A percentile compares a stretch with the other conserved stretches of the same genome.
phyloP scores from a whole-genome alignment of 2,888 invertebrate genomes.

The Laspeyria flexula region DNA sequence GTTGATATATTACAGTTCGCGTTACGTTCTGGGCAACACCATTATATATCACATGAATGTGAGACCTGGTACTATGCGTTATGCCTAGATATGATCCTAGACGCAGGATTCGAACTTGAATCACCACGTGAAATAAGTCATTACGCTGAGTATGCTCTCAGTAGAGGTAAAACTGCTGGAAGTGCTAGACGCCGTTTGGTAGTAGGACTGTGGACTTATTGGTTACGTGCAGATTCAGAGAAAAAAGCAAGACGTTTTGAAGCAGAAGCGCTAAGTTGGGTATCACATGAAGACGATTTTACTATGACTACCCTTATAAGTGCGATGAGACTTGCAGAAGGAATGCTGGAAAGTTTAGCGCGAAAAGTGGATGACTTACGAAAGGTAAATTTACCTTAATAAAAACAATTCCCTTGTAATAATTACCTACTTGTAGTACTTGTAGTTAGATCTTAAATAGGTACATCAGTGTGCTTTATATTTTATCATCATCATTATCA shows the following conservation, averaged over 20 bases:
- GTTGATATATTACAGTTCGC: conserved; percentile 75
- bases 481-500: no score
- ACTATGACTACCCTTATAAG: conserved; percentile 66
- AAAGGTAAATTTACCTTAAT: conserved; percentile 67
- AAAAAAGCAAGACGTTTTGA: conserved; percentile 72
- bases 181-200: conserved; percentile 65
- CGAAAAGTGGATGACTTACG: conserved; percentile 75
- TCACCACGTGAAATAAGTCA: conserved; percentile 72
- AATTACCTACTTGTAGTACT: no score
- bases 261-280: conserved; percentile 71
- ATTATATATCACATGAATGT: conserved; percentile 53
- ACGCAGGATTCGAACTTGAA: conserved; percentile 85
- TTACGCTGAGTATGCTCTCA: conserved; percentile 68
- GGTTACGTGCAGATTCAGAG: conserved; percentile 68
- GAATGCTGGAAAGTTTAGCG: conserved; percentile 78
- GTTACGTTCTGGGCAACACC: conserved; percentile 52
- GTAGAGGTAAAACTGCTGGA: conserved; percentile 55
- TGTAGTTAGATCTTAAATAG: no score
- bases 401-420: no score
- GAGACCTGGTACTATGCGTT: conserved; percentile 86
- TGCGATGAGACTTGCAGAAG: conserved; percentile 73
- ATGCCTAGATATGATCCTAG: conserved; percentile 84
- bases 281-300: conserved; percentile 56
- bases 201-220: conserved; percentile 76
- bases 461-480: no score